Evolutionary conservation across 2,797 vertebrate species (phyloP).

Genomic region (Ctenosaura bakeri): DNA sequence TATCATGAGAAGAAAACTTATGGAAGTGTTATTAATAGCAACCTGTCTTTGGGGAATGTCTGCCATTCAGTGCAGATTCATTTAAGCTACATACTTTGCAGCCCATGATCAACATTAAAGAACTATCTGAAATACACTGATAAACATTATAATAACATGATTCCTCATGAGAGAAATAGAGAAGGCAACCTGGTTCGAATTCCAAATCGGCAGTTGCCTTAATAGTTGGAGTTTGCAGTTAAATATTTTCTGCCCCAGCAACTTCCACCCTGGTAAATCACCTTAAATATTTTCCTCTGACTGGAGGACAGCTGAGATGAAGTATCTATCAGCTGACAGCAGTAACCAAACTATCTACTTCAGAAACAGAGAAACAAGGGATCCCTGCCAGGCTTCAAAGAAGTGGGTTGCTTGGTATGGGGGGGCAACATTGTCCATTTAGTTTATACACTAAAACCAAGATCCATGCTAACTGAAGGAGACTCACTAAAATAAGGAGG

Average conservation of each 20-base stretch:
- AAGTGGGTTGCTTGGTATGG: not conserved
- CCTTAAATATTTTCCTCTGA: not conserved
- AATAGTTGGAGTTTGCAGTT: not conserved
- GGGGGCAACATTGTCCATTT: not conserved
- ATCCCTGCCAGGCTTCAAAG: not conserved
- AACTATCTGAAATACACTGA: not conserved
- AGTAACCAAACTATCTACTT: not conserved
- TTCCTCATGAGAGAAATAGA: not conserved
- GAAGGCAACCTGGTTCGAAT: not conserved
- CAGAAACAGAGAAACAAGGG: not conserved
- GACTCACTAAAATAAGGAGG: not conserved
- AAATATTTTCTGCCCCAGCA: slow-evolving; percentile 3
- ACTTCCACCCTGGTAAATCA: not conserved
- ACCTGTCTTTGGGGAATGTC: slow-evolving; percentile 70
- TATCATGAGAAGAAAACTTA: slow-evolving; percentile 77
- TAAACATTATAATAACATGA: not conserved
- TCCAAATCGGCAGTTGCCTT: not conserved
- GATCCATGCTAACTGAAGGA: not conserved
- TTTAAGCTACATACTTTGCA: slow-evolving; percentile 4
- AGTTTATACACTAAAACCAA: not conserved
- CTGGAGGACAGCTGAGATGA: not conserved
- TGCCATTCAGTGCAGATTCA: slow-evolving; percentile 64
- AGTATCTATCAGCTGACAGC: not conserved
- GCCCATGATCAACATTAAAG: slow-evolving; percentile 14
- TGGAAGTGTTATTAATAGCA: slow-evolving; percentile 83